phyloP scores from a whole-genome alignment of 2,113 vertebrate species.

The Rattus norvegicus region DNA sequence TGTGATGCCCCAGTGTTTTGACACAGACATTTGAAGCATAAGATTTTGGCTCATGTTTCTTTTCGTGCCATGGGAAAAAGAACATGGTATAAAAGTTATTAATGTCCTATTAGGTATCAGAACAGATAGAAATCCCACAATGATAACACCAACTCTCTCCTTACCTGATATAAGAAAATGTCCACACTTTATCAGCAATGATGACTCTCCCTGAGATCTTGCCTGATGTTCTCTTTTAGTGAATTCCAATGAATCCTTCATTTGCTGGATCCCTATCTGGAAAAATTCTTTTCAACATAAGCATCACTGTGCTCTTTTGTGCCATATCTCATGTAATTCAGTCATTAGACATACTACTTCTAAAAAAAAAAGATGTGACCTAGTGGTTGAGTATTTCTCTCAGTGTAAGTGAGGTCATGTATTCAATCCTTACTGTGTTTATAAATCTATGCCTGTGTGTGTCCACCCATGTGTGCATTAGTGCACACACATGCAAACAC shows the following conservation, averaged over 20 bases:
- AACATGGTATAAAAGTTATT: background rate
- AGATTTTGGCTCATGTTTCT: background rate
- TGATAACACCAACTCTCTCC: background rate
- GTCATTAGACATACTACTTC: background rate
- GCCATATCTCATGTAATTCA: background rate
- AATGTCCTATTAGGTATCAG: background rate
- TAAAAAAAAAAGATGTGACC: background rate
- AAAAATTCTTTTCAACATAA: background rate
- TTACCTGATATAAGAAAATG: background rate
- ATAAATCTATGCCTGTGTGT: no score
- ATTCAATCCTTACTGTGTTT: background rate
- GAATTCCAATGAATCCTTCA: background rate
- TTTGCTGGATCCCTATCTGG: background rate
- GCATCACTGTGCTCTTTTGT: background rate
- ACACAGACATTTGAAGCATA: background rate
- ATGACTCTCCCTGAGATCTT: background rate
- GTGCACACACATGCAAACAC: no score
- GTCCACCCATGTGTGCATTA: no score
- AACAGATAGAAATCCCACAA: background rate
- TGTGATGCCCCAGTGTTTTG: background rate
- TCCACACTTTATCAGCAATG: background rate
- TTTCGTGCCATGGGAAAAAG: background rate
- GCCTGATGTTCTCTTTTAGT: background rate
- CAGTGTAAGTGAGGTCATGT: background rate
- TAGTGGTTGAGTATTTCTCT: background rate